Evolutionary conservation across 2,888 invertebrate species (phyloP).

Genomic region (Nematopogon swammerdamellus): DNA sequence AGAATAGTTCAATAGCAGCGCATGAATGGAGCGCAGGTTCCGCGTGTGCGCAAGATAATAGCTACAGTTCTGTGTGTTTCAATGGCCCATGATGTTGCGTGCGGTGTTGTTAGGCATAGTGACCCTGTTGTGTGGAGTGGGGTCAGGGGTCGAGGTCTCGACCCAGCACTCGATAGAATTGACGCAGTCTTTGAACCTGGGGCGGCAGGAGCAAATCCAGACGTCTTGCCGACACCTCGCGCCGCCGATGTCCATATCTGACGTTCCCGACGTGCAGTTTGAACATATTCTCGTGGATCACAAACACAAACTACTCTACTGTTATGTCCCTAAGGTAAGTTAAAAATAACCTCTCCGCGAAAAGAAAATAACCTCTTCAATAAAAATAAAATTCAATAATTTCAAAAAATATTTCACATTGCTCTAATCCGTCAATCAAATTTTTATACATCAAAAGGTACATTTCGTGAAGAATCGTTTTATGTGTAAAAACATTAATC

Average conservation of each 20-base stretch:
- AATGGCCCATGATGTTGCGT: no score
- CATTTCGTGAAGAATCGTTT: no score
- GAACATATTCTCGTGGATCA: slow-evolving; percentile 84
- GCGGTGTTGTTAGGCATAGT: no score
- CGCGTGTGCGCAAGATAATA: no score
- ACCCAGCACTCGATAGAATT: slow-evolving; percentile 53
- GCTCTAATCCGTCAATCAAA: no score
- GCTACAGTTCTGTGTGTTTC: no score
- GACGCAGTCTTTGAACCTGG: slow-evolving; percentile 61
- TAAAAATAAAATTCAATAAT: not conserved
- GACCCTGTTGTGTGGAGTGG: slow-evolving; percentile 8
- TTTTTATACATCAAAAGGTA: no score
- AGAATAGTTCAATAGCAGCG: no score
- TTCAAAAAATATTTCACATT: not conserved
- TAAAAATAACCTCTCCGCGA: no score
- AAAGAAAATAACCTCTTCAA: not conserved
- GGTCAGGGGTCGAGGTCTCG: slow-evolving; percentile 18
- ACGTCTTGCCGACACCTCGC: slow-evolving; percentile 57
- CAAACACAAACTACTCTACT: slow-evolving; percentile 80
- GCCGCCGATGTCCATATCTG: slow-evolving; percentile 34
- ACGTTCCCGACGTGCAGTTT: slow-evolving; percentile 56
- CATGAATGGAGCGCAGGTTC: no score
- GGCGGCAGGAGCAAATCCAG: slow-evolving; percentile 59
- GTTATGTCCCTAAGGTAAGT: slow-evolving; percentile 91
- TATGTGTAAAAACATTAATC: no score